These are phyloP conservation scores for Rousettus madagascariensis DNA, from an alignment of 2,797 vertebrate genomes.

Conservation along the genomic window DNA sequence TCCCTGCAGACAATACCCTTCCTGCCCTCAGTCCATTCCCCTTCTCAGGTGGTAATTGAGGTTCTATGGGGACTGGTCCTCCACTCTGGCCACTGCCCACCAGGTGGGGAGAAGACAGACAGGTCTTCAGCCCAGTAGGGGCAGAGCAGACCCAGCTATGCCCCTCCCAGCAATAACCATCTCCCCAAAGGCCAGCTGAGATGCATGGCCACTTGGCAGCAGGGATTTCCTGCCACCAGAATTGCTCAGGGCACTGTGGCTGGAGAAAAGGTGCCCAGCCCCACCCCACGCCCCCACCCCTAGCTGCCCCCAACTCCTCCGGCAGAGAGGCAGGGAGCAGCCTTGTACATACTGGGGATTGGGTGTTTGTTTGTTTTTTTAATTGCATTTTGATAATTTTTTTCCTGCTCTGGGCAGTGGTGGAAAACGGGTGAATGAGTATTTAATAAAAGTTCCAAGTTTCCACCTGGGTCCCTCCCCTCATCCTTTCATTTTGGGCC, in stretches of 20 bases:
- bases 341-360: conserved; percentile 55
- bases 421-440: conserved; percentile 19
- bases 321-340: conserved; percentile 25
- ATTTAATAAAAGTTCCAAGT: conserved; percentile 74
- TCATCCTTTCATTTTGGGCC: background rate
- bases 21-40: background rate
- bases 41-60: conserved; percentile 42
- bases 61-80: conserved; percentile 36
- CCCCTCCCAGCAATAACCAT: conserved; percentile 63
- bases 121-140: conserved; percentile 27
- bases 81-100: background rate
- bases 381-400: conserved; percentile 77
- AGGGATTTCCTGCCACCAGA: conserved; percentile 57
- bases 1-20: background rate
- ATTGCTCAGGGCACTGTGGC: conserved; percentile 74
- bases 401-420: conserved; percentile 36
- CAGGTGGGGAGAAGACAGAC: background rate
- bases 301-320: background rate
- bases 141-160: background rate
- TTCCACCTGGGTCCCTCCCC: conserved; percentile 30
- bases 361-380: conserved; percentile 66
- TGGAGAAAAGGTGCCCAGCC: conserved; percentile 53
- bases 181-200: background rate
- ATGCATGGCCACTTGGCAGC: conserved; percentile 39
- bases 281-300: background rate